Conservation (phyloP, 2,888 invertebrate species). For the Herminia tarsipennalis region DNA sequence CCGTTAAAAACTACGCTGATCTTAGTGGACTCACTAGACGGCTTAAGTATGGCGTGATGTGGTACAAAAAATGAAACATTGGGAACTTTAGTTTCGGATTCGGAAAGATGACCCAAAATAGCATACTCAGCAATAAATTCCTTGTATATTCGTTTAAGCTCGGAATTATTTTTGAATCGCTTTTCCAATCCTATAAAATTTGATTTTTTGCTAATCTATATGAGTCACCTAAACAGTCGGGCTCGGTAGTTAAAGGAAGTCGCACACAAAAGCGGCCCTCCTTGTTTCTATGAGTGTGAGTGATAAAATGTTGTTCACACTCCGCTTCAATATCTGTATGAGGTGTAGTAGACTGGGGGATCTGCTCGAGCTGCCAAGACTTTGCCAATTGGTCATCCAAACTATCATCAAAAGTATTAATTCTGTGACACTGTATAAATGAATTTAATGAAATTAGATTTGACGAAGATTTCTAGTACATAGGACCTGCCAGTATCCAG, state of each 20-base stretch:
- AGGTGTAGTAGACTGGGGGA: background rate
- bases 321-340: background rate
- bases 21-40: slow-evolving; percentile 5
- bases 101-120: background rate
- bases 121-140: slow-evolving; percentile 3
- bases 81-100: background rate
- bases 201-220: no score
- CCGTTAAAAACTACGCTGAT: slow-evolving; percentile 5
- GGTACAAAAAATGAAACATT: slow-evolving; percentile 7
- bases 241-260: slow-evolving; percentile 6
- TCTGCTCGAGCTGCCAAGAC: background rate
- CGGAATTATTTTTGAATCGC: background rate
- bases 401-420: no score
- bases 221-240: slow-evolving; percentile 11
- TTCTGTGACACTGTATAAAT: no score
- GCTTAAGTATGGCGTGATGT: slow-evolving; percentile 5
- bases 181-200: background rate
- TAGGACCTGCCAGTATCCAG: no score
- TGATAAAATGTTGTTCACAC: background rate
- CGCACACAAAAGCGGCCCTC: slow-evolving; percentile 4
- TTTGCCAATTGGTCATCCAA: no score
- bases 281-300: background rate
- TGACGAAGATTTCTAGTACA: no score
- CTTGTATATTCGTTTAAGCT: background rate
- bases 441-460: no score